Percentiles rank a stretch among this genome's conserved stretches.
These are phyloP conservation scores for Caenorhabditis wallacei DNA, from an alignment of 2,888 invertebrate species.

Conservation along the genomic window DNA sequence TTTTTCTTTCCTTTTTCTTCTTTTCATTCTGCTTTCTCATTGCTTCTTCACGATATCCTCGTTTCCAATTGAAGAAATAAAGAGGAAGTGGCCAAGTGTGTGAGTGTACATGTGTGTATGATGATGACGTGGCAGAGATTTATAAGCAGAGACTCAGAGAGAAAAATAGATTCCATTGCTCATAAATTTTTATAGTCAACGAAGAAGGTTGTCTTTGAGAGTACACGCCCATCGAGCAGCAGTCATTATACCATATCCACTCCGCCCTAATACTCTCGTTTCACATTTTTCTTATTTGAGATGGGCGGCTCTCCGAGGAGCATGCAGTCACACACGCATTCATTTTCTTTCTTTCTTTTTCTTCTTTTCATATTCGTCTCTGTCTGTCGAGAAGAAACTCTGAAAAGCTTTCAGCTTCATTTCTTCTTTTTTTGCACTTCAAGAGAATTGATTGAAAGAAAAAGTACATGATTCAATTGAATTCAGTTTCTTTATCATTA, in stretches of 20 bases:
- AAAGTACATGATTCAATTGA: no score
- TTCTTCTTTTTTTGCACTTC: neutral
- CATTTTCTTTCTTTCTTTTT: constrained; percentile 22
- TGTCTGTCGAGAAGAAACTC: neutral
- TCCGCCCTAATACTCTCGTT: neutral
- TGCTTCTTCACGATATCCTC: constrained; percentile 18
- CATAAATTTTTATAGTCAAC: constrained; percentile 36
- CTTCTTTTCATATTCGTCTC: constrained; percentile 10
- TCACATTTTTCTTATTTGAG: neutral
- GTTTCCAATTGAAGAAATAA: constrained; percentile 41
- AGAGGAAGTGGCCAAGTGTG: constrained; percentile 46
- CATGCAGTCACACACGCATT: constrained; percentile 6
- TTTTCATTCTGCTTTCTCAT: constrained; percentile 38
- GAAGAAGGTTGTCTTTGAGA: neutral
- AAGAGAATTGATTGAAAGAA: neutral
- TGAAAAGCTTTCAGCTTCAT: neutral
- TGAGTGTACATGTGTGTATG: constrained; percentile 12
- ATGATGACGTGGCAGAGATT: constrained; percentile 44
- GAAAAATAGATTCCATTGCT: constrained; percentile 23
- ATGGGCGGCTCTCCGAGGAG: neutral
- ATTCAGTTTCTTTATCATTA: no score
- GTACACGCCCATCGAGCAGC: constrained; percentile 4
- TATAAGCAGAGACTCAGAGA: no score
- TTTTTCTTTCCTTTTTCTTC: constrained; percentile 10
- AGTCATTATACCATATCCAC: constrained; percentile 31